These are phyloP conservation scores for Microtus californicus DNA, from an alignment of 2,797 vertebrate genomes.

Conservation along the genomic window DNA sequence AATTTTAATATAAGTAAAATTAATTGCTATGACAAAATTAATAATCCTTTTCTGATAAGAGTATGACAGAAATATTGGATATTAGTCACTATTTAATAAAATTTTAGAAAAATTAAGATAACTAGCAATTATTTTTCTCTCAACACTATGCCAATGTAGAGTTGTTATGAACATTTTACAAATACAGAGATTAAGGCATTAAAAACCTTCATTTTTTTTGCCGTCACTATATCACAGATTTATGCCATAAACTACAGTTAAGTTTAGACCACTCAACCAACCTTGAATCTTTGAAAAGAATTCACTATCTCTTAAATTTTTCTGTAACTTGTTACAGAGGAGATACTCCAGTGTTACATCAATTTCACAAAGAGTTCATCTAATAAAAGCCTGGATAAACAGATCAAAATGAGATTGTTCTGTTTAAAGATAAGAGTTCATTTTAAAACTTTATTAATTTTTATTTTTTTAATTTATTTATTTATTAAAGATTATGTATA, in stretches of 20 bases:
- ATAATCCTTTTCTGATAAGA: neutral
- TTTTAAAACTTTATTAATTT: neutral
- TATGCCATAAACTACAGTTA: neutral
- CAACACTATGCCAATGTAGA: neutral
- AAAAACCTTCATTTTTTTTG: neutral
- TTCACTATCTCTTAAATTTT: neutral
- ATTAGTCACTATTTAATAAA: neutral
- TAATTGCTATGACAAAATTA: neutral
- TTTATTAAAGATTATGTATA: neutral
- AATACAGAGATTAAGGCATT: neutral
- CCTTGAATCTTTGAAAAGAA: neutral
- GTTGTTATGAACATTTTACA: neutral
- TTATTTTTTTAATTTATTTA: too few relatives aligned
- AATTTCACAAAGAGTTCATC: neutral
- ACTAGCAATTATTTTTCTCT: neutral
- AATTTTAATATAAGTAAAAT: too few relatives aligned
- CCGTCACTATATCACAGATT: neutral
- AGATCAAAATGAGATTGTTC: neutral
- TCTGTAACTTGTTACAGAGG: neutral
- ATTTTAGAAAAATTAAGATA: slow-evolving; percentile 1
- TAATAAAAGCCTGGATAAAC: neutral
- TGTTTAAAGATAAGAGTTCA: neutral
- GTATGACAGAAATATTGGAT: neutral
- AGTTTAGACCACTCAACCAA: neutral
- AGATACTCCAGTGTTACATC: neutral